These are phyloP conservation scores for Euclidia mi DNA, from an alignment of 2,888 invertebrate genomes.

Conservation along the genomic window DNA sequence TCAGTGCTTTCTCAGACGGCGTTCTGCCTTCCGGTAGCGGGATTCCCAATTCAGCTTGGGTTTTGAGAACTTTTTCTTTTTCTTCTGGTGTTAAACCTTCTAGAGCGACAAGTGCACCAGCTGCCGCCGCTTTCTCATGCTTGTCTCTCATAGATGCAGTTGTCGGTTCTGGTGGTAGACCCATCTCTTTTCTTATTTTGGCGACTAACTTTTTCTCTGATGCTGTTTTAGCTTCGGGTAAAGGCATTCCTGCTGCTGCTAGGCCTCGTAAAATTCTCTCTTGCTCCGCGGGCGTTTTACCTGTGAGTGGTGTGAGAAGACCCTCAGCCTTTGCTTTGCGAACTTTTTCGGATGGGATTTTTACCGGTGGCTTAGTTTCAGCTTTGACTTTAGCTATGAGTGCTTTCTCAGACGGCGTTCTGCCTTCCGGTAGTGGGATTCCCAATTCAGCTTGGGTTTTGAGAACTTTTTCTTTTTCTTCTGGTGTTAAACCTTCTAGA, in stretches of 20 bases:
- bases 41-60: conserved; percentile 15
- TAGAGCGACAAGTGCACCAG: conserved; percentile 32
- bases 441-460: conserved; percentile 53
- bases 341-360: conserved; percentile 60
- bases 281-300: conserved; percentile 61
- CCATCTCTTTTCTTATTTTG: conserved; percentile 57
- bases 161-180: conserved; percentile 53
- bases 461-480: conserved; percentile 57
- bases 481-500: conserved; percentile 51
- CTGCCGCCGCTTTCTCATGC: conserved; percentile 46
- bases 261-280: conserved; percentile 66
- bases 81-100: conserved; percentile 57
- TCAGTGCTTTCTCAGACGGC: too few relatives aligned
- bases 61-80: conserved; percentile 49
- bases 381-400: conserved; percentile 35
- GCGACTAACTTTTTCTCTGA: conserved; percentile 65
- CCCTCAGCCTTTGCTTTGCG: conserved; percentile 65
- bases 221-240: conserved; percentile 65
- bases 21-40: conserved; percentile 20
- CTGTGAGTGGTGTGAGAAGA: conserved; percentile 63
- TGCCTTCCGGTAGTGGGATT: conserved; percentile 59
- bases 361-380: conserved; percentile 57
- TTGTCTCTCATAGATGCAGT: conserved; percentile 47
- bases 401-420: conserved; percentile 59
- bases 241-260: conserved; percentile 62